These are phyloP conservation scores for Parambassis ranga DNA, from an alignment of 2,797 vertebrate genomes.

Conservation along the genomic window DNA sequence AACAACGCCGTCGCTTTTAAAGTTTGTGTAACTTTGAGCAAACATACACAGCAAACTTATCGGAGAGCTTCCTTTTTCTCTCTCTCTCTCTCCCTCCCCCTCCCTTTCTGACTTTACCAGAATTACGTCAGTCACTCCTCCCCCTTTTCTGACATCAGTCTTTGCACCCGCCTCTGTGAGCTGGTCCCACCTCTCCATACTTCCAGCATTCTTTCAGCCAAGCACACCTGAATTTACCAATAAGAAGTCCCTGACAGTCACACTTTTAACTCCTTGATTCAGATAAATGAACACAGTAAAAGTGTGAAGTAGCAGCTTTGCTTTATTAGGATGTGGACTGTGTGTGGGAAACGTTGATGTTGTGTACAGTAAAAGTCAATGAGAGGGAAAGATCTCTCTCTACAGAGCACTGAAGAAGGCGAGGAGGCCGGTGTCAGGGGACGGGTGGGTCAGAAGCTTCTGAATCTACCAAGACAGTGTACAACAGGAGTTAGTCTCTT, in stretches of 20 bases:
- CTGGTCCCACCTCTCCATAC: slow-evolving; percentile 46
- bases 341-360: neutral
- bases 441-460: slow-evolving; percentile 78
- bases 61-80: slow-evolving; percentile 79
- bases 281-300: neutral
- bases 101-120: slow-evolving; percentile 71
- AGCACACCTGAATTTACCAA: neutral
- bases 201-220: neutral
- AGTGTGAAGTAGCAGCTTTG: slow-evolving; percentile 18
- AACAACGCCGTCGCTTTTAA: slow-evolving; percentile 31
- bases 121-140: slow-evolving; percentile 75
- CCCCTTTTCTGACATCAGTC: slow-evolving; percentile 60
- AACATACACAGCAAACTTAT: slow-evolving; percentile 66
- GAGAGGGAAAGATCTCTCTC: slow-evolving; percentile 14
- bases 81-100: slow-evolving; percentile 61
- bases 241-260: neutral
- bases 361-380: slow-evolving; percentile 5
- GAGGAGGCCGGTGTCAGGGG: slow-evolving; percentile 81
- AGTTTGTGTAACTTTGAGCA: slow-evolving; percentile 63
- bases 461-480: slow-evolving; percentile 70
- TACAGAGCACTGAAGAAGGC: slow-evolving; percentile 78
- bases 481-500: neutral
- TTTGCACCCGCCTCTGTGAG: slow-evolving; percentile 47
- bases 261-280: neutral
- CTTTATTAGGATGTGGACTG: slow-evolving; percentile 57